Percentiles rank a stretch among this genome's conserved stretches.
Conservation (phyloP, 2,113 vertebrate species). For the Megaleporinus macrocephalus region DNA sequence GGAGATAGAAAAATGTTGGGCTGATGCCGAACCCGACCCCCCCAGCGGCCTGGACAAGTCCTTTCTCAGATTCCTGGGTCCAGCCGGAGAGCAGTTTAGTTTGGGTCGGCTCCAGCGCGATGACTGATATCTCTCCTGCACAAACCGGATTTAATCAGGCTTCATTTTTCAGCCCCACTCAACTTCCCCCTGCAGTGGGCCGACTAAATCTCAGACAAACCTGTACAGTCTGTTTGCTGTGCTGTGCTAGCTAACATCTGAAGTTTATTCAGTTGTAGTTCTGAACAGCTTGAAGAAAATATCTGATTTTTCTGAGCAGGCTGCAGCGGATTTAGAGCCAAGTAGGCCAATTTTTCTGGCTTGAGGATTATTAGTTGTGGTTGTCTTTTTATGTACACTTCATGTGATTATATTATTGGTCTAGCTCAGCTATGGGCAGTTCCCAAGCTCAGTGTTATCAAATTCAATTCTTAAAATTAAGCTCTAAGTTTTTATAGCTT, state of each 20-base stretch:
- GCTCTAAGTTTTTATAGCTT: too few relatives aligned
- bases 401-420: too few relatives aligned
- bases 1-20: not conserved
- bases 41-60: not conserved
- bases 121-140: conserved; percentile 28
- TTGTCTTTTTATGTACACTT: too few relatives aligned
- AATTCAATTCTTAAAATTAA: too few relatives aligned
- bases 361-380: too few relatives aligned
- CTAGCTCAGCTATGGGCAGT: too few relatives aligned
- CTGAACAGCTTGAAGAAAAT: too few relatives aligned
- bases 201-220: not conserved
- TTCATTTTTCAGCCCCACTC: not conserved
- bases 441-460: too few relatives aligned
- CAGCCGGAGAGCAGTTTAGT: conserved; percentile 2
- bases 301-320: too few relatives aligned
- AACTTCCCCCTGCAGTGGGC: not conserved
- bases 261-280: too few relatives aligned
- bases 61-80: conserved; percentile 5
- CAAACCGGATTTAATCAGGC: conserved; percentile 34
- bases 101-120: not conserved
- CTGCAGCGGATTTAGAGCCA: too few relatives aligned
- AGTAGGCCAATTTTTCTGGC: too few relatives aligned
- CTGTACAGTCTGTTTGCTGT: not conserved
- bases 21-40: conserved; percentile 9
- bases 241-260: not conserved